phyloP scores from a whole-genome alignment of 2,888 invertebrate genomes.

The Scaptomyza reducta region DNA sequence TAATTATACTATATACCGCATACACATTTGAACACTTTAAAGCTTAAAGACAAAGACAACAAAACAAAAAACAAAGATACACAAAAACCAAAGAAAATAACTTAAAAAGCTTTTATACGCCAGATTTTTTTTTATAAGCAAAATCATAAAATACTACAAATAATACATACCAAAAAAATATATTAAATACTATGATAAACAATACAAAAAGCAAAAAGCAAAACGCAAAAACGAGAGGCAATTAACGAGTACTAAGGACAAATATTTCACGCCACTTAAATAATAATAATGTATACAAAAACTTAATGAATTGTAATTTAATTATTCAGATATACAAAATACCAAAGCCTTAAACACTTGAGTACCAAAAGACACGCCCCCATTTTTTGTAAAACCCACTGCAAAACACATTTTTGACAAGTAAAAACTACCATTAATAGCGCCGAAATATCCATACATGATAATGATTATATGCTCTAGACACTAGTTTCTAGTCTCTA shows the following conservation, averaged over 20 bases:
- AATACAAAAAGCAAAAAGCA: constrained; percentile 31
- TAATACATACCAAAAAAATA: constrained; percentile 39
- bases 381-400: constrained; percentile 50
- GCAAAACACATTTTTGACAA: constrained; percentile 34
- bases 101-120: constrained; percentile 73
- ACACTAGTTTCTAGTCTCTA: constrained; percentile 58
- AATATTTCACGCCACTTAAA: constrained; percentile 36
- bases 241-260: constrained; percentile 25
- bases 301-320: constrained; percentile 40
- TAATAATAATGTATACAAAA: constrained; percentile 47
- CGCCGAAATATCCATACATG: constrained; percentile 23
- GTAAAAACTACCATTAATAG: constrained; percentile 24
- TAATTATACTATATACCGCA: constrained; percentile 23
- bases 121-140: constrained; percentile 74
- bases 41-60: constrained; percentile 19
- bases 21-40: constrained; percentile 31
- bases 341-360: constrained; percentile 55
- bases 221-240: constrained; percentile 24
- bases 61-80: constrained; percentile 8
- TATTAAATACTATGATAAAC: constrained; percentile 34
- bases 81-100: constrained; percentile 29
- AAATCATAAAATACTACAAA: constrained; percentile 36
- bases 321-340: constrained; percentile 39
- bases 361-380: constrained; percentile 43
- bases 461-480: constrained; percentile 54